Percentiles rank a stretch among this genome's conserved stretches.
These are phyloP conservation scores for Orussus abietinus DNA, from an alignment of 1,140 invertebrate species.

Conservation along the genomic window DNA sequence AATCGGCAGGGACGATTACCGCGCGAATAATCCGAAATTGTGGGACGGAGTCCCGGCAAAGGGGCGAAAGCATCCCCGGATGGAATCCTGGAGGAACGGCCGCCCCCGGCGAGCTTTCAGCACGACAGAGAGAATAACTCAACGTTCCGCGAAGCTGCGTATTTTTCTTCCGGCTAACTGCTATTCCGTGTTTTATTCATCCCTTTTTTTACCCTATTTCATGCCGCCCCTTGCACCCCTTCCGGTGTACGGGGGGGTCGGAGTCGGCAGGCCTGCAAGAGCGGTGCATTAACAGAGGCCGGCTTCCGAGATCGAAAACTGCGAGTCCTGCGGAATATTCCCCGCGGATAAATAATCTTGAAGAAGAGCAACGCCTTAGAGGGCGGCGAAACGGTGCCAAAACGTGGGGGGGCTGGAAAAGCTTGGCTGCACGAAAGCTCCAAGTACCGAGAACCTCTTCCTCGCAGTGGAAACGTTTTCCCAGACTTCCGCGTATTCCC, in stretches of 20 bases:
- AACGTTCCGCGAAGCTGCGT: slow-evolving; percentile 18
- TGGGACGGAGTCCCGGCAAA: too few species aligned
- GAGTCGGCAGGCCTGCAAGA: slow-evolving; percentile 26
- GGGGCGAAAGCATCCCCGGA: too few species aligned
- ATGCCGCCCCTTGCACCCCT: slow-evolving; percentile 25
- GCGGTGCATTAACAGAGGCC: slow-evolving; percentile 45
- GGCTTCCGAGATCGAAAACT: slow-evolving; percentile 45
- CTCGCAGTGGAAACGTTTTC: too few species aligned
- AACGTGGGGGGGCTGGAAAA: too few species aligned
- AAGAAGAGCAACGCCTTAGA: slow-evolving; percentile 32
- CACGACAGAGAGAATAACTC: slow-evolving; percentile 11
- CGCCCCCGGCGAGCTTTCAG: too few species aligned
- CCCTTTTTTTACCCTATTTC: slow-evolving; percentile 30
- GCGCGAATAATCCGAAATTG: too few species aligned
- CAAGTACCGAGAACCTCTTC: too few species aligned
- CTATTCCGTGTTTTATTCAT: slow-evolving; percentile 27
- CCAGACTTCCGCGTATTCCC: too few species aligned
- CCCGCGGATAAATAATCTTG: slow-evolving; percentile 49
- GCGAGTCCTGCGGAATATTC: slow-evolving; percentile 43
- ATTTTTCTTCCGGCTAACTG: slow-evolving; percentile 37
- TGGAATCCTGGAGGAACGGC: too few species aligned
- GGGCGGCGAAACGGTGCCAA: too few species aligned
- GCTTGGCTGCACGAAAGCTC: too few species aligned
- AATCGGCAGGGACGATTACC: too few species aligned
- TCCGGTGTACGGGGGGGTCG: slow-evolving; percentile 20